A percentile compares a stretch with the other conserved stretches of the same genome.
Conservation (phyloP, 2,797 vertebrate genomes). For the Acipenser oxyrinchus region DNA sequence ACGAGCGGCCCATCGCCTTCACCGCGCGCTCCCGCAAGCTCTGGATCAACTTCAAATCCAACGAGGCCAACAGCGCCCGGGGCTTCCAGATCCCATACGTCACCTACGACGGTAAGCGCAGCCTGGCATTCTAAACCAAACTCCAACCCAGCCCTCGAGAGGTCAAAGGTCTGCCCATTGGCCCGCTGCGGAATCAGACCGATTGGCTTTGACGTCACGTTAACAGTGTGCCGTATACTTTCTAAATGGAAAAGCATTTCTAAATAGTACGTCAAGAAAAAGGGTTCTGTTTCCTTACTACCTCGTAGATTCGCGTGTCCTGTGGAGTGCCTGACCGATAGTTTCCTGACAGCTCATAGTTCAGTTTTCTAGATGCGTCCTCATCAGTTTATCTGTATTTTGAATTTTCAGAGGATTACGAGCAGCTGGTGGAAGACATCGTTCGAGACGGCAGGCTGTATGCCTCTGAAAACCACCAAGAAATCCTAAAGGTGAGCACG, state of each 20-base stretch:
- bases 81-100: slow-evolving; percentile 98
- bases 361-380: no score
- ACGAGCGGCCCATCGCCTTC: slow-evolving; percentile 93
- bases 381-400: neutral
- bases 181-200: no score
- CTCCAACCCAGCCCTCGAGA: no score
- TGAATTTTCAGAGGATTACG: slow-evolving; percentile 81
- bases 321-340: neutral
- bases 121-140: neutral
- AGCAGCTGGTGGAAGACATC: slow-evolving; percentile 95
- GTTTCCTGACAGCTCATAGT: no score
- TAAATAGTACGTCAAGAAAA: no score
- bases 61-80: slow-evolving; percentile 86
- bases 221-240: no score
- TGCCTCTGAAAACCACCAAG: slow-evolving; percentile 95
- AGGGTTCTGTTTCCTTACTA: neutral
- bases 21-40: slow-evolving; percentile 91
- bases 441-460: slow-evolving; percentile 92
- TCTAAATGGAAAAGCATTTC: no score
- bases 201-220: no score
- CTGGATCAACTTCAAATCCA: slow-evolving; percentile 97
- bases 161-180: no score
- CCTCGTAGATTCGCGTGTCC: neutral
- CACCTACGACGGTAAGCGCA: slow-evolving; percentile 80
- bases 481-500: slow-evolving; percentile 84